Evolutionary conservation across 1,140 invertebrate species (phyloP), one percentile per base, ranked within the genome.

Genomic region (Hylaeus volcanicus): DNA sequence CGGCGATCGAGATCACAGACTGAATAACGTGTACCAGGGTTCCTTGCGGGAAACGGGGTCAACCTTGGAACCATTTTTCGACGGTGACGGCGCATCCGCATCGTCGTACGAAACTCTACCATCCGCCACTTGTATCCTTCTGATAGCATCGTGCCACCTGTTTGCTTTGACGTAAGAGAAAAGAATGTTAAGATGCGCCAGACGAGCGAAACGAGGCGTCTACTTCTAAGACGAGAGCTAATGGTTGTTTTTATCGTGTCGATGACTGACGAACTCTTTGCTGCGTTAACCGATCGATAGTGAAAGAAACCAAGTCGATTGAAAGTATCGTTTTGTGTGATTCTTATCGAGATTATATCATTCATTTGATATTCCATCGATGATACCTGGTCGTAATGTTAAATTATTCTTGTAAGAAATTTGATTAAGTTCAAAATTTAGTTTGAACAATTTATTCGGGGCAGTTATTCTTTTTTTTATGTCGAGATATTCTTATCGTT

Each of bases 21-120:
- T 92, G 43, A 92, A 91, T 76, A 88, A 87, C 66, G 86, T 91
- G 64, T 90, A 91, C 81, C 91, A 92, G 63, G 92, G 91, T 12
- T 90, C 91, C 14, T 82, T 92, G 37, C 84, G 91, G 12, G 92
- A 92, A 68, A 88, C 88, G 9, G 91, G 87, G 51, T 91, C 91
- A 0, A 92, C 92, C 1, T 63, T 86, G 43, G 88, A 87, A 14
- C 89, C 90, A 6, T 70, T n/a, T 64, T 78, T 82, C 71, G 73
- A 87, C 70, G 70, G 41, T n/a, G 76, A 86, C 41, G 79, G 72
- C 56, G 60, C 15, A 65, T 60, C 82, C 5, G 69, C 82, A 43
- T 84, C 84, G 48, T 73, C 84, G 51, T 73, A 68, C 61, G 58
- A 72, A 65, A 81, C 65, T 68, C 58, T 75, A 58, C 71, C 78